Conservation (phyloP, 2,888 invertebrate species). For the Acrobasis repandana region DNA sequence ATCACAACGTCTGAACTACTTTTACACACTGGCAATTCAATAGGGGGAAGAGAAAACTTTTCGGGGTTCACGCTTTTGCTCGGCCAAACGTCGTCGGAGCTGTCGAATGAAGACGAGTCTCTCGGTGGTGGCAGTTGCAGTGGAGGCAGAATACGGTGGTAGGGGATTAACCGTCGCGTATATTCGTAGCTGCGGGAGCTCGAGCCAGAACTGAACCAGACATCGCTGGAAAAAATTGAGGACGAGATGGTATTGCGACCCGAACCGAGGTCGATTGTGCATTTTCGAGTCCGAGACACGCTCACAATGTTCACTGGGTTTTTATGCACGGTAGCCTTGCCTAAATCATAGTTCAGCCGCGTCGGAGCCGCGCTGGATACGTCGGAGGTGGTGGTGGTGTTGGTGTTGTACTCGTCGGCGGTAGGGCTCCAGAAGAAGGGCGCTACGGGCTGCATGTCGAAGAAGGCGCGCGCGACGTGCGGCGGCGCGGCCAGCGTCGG, state of each 20-base stretch:
- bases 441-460: slow-evolving; percentile 59
- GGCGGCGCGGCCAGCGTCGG: slow-evolving; percentile 53
- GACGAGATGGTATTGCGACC: slow-evolving; percentile 53
- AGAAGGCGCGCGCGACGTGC: slow-evolving; percentile 52
- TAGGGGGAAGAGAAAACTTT: slow-evolving; percentile 53
- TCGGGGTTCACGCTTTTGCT: slow-evolving; percentile 47
- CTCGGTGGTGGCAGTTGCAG: slow-evolving; percentile 55
- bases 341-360: slow-evolving; percentile 45
- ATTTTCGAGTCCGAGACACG: slow-evolving; percentile 37
- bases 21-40: slow-evolving; percentile 42
- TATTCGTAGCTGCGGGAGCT: slow-evolving; percentile 43
- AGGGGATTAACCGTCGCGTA: slow-evolving; percentile 50
- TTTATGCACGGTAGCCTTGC: slow-evolving; percentile 47
- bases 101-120: slow-evolving; percentile 40
- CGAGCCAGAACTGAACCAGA: slow-evolving; percentile 56
- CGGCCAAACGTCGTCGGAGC: slow-evolving; percentile 58
- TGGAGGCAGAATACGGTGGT: slow-evolving; percentile 61
- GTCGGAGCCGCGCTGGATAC: slow-evolving; percentile 23
- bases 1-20: slow-evolving; percentile 22
- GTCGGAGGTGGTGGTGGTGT: slow-evolving; percentile 32
- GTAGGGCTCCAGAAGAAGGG: slow-evolving; percentile 49
- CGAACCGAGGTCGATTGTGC: slow-evolving; percentile 41
- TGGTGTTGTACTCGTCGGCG: slow-evolving; percentile 45
- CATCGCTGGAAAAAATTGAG: slow-evolving; percentile 56
- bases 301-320: slow-evolving; percentile 45